Percentiles rank a stretch among this genome's conserved stretches.
phyloP scores from a whole-genome alignment of 2,797 vertebrate species.

The Acrossocheilus fasciatus region DNA sequence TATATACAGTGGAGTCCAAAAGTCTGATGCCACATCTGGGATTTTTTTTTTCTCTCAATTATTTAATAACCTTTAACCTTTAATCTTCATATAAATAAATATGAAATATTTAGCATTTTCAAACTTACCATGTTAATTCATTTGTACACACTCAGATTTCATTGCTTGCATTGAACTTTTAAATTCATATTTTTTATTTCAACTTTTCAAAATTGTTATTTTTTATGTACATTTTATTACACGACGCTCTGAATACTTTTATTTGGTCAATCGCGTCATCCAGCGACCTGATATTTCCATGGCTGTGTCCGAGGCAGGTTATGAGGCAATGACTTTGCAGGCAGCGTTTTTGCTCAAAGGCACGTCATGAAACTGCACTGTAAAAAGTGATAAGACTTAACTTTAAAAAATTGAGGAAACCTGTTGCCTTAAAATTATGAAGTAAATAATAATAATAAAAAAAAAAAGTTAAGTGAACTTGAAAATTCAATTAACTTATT shows the following conservation, averaged over 20 bases:
- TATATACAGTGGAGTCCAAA: neutral
- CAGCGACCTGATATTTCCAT: neutral
- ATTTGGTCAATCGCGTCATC: neutral
- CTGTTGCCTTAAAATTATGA: too few species aligned
- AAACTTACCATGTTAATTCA: neutral
- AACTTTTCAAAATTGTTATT: neutral
- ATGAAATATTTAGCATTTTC: neutral
- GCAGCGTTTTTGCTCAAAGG: too few species aligned
- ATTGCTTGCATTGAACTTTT: neutral
- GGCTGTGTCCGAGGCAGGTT: too few species aligned
- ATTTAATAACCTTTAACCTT: neutral
- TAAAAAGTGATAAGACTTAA: too few species aligned
- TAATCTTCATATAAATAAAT: too few species aligned
- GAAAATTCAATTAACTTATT: too few species aligned
- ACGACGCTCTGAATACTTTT: neutral
- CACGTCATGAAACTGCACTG: too few species aligned
- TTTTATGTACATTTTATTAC: neutral
- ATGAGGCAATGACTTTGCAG: too few species aligned
- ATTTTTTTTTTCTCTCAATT: neutral
- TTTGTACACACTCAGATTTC: neutral
- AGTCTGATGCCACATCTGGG: neutral
- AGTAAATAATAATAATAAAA: too few species aligned
- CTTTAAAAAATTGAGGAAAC: too few species aligned
- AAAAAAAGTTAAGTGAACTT: too few species aligned
- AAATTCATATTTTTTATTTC: neutral